These are phyloP conservation scores for Agrotis puta DNA, from an alignment of 2,888 invertebrate species.

Conservation along the genomic window DNA sequence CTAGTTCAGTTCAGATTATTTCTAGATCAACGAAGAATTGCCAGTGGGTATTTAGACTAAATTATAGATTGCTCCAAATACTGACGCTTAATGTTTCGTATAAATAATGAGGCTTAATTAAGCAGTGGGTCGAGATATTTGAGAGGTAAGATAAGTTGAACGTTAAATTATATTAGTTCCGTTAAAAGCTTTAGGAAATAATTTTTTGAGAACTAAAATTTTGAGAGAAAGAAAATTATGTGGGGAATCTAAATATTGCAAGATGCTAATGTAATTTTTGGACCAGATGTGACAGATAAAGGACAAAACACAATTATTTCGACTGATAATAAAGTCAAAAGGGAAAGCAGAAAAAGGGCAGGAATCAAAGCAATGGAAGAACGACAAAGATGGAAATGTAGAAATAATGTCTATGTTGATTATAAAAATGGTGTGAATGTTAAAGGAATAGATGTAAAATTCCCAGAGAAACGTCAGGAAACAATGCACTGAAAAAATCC, in stretches of 20 bases:
- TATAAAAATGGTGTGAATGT: neutral
- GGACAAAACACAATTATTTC: neutral
- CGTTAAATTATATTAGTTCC: conserved; percentile 36
- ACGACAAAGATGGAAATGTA: neutral
- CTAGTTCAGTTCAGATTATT: conserved; percentile 34
- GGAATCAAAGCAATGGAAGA: neutral
- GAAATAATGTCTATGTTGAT: too few species aligned
- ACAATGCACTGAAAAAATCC: neutral
- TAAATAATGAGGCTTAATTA: conserved; percentile 33
- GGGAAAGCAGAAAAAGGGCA: neutral
- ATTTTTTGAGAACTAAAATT: neutral
- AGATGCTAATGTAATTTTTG: neutral
- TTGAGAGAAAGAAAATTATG: conserved; percentile 5
- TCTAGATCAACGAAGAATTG: conserved; percentile 46
- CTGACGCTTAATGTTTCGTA: conserved; percentile 45
- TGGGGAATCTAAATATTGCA: neutral
- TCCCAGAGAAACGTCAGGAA: neutral
- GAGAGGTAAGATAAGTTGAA: conserved; percentile 37
- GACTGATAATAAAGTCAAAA: neutral
- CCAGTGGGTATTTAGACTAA: conserved; percentile 53
- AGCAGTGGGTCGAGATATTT: conserved; percentile 42
- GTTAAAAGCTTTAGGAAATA: conserved; percentile 25
- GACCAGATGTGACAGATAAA: neutral
- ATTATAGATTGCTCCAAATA: conserved; percentile 61
- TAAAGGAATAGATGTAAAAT: neutral